phyloP scores from a whole-genome alignment of 2,888 invertebrate genomes.

The Synergus itoensis region DNA sequence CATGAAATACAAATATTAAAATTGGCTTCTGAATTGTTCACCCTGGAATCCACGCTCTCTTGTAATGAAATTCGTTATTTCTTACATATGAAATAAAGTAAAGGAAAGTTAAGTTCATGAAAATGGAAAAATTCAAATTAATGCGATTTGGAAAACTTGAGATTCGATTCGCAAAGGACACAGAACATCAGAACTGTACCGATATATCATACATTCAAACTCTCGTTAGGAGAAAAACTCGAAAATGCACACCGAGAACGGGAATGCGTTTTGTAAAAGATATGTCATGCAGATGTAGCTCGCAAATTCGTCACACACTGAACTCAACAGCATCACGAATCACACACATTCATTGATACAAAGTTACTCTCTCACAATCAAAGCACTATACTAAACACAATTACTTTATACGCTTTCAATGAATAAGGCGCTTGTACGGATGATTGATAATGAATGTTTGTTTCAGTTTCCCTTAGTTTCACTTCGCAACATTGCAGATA shows the following conservation, averaged over 20 bases:
- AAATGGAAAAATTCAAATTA: conserved; percentile 42
- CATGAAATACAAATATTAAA: conserved; percentile 56
- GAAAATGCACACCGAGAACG: conserved; percentile 58
- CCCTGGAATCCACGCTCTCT: conserved; percentile 48
- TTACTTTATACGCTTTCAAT: conserved; percentile 26
- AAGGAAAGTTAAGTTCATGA: conserved; percentile 6
- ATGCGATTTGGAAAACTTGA: conserved; percentile 10
- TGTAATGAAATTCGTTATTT: conserved; percentile 46
- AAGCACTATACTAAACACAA: conserved; percentile 37
- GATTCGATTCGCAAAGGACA: conserved; percentile 43
- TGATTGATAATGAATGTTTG: conserved; percentile 47
- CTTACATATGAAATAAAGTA: conserved; percentile 43
- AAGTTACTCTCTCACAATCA: conserved; percentile 49
- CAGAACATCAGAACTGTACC: conserved; percentile 49
- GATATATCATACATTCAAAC: conserved; percentile 50
- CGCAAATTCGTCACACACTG: conserved; percentile 69
- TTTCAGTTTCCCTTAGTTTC: conserved; percentile 51
- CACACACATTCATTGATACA: conserved; percentile 52
- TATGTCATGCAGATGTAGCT: conserved; percentile 35
- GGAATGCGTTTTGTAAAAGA: conserved; percentile 34
- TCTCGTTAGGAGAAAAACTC: conserved; percentile 57
- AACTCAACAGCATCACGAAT: conserved; percentile 66
- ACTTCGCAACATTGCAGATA: conserved; percentile 52
- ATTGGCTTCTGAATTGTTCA: conserved; percentile 53
- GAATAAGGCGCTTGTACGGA: conserved; percentile 46